Base-by-base conservation (phyloP, 92 coral and sea anemone genomes). In the Ricordea florida region DNA sequence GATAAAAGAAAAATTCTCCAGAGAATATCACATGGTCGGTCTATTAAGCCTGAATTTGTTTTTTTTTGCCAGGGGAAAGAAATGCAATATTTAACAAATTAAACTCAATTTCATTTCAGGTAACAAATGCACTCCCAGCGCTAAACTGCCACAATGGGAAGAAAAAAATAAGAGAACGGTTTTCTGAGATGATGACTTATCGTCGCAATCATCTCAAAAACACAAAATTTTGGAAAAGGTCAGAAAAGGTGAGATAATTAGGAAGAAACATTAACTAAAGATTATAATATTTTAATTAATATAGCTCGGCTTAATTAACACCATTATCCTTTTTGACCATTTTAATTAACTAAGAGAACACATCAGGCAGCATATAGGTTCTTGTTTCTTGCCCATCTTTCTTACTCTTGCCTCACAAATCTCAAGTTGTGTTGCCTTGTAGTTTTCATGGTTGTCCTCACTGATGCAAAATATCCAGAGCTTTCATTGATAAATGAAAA, bases 371-470 rank as follows among this genome's bases (percentile, higher is more conserved):
- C 72, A 64, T 43, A 44, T 64, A 40, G 72, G 72, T 64, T 64
- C 50, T 62, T 62, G 51, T 27, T 64, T 64, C 72, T 64, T 64
- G 23, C 72, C 45, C 45, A 50, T 49, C 75, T 68, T 46, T 68
- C 42, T 68, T 48, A 68, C 62, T 49, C 75, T 68, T 68, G 43
- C 75, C 75, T 68, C 75, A 68, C 58, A 68, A 68, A 68, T 48
- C 75, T 68, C 42, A 49, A 68, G 42, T 68, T 68, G 62, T 68
- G 75, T 68, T 68, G 46, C 28, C 75, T 47, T 68, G 58, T 65
- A 41, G 63, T 57, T 57, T 68, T 49, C 44, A 68, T 68, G 75
- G 45, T 46, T 49, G 75, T 68, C 62, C 61, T 68, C 75, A 48
- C 63, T 57, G 63, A 28, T 56, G 36, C 63, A 56, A 56, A 38